Evolutionary conservation across 1,140 invertebrate species (phyloP).

Genomic region (Ptiloglossa arizonensis): DNA sequence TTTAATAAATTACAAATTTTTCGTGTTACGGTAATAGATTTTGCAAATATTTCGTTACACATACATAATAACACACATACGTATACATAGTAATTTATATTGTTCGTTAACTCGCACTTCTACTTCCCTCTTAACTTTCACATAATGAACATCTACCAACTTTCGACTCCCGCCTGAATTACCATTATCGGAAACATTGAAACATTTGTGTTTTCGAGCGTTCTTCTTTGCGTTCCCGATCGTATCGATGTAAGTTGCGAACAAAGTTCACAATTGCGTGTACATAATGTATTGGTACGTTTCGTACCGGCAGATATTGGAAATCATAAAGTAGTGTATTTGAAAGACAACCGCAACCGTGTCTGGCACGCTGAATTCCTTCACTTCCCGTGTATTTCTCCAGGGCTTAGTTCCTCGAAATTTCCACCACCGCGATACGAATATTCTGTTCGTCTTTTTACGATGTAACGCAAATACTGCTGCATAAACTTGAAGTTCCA

Average conservation of each 20-base stretch:
- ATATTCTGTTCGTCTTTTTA: conserved; percentile 29
- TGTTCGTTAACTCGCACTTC: too few species aligned
- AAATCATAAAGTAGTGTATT: conserved; percentile 17
- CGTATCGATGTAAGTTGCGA: too few species aligned
- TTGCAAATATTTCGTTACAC: too few species aligned
- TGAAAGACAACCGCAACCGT: conserved; percentile 21
- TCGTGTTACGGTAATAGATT: not conserved
- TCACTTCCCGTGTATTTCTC: conserved; percentile 42
- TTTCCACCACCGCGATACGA: conserved; percentile 7
- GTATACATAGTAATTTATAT: too few species aligned
- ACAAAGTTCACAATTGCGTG: not conserved
- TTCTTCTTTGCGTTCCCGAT: not conserved
- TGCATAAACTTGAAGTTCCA: conserved; percentile 7
- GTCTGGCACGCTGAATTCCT: conserved; percentile 18
- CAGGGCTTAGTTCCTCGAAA: conserved; percentile 8
- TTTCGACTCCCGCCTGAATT: too few species aligned
- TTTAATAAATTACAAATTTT: not conserved
- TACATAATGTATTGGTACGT: not conserved
- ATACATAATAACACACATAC: too few species aligned
- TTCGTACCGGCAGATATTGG: not conserved
- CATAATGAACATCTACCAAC: too few species aligned
- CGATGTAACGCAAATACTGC: conserved; percentile 10
- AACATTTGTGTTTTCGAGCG: too few species aligned
- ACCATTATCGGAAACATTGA: not conserved
- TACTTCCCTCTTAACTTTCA: not conserved